Evolutionary conservation across 2,797 vertebrate species (phyloP).

Genomic region (Microtus obscurus): DNA sequence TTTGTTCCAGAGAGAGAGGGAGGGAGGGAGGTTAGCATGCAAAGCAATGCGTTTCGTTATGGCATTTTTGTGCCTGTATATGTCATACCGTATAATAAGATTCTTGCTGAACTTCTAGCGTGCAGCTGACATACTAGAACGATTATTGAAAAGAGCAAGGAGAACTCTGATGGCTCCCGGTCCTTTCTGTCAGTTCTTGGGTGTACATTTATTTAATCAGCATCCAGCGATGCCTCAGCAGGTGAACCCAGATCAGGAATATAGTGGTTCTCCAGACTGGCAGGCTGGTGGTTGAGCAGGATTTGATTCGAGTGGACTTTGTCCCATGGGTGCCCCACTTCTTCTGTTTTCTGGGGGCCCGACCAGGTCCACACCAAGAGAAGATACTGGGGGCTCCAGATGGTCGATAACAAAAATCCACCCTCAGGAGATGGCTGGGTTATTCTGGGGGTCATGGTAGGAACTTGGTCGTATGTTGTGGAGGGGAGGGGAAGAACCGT

Average conservation of each 20-base stretch:
- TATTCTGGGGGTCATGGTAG: background rate
- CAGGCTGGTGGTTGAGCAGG: background rate
- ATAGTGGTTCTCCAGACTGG: background rate
- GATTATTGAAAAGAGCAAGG: background rate
- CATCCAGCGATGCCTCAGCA: background rate
- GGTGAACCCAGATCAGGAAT: background rate
- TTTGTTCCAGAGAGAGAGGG: too few species aligned
- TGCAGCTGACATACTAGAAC: background rate
- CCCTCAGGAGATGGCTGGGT: background rate
- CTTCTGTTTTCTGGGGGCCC: background rate
- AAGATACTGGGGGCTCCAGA: too few species aligned
- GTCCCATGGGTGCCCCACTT: background rate
- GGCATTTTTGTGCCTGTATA: background rate
- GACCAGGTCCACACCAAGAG: background rate
- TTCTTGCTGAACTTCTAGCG: background rate
- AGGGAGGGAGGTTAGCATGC: too few species aligned
- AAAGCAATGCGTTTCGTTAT: background rate
- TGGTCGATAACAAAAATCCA: background rate
- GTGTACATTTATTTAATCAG: background rate
- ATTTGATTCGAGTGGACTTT: background rate
- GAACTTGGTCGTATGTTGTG: accelerated
- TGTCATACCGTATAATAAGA: background rate
- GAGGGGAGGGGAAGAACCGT: slow-evolving; percentile 64
- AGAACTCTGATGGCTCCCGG: background rate
- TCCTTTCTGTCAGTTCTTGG: background rate